These are phyloP conservation scores for Gymnoscopelus microlampas DNA, from an alignment of 2,797 vertebrate species.

Conservation along the genomic window DNA sequence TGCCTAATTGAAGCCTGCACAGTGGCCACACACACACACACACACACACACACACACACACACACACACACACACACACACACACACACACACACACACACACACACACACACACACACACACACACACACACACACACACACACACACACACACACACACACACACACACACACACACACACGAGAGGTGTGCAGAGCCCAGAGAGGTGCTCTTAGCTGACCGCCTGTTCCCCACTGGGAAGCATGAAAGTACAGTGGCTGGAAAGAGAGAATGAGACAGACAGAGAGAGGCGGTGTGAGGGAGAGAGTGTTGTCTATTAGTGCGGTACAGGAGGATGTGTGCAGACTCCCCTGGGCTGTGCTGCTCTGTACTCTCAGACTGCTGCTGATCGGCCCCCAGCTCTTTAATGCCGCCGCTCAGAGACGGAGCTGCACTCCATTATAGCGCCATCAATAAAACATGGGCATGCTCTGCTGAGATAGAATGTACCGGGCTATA, in stretches of 20 bases:
- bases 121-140: slow-evolving; percentile 7
- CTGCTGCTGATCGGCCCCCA: slow-evolving; percentile 13
- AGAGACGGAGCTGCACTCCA: slow-evolving; percentile 50
- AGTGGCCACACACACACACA: not conserved
- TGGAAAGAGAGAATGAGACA: slow-evolving; percentile 4
- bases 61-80: too few relatives aligned
- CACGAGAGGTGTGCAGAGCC: slow-evolving; percentile 36
- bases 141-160: slow-evolving; percentile 12
- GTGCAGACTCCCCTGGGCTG: slow-evolving; percentile 39
- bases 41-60: too few relatives aligned
- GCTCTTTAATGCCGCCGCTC: slow-evolving; percentile 39
- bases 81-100: too few relatives aligned
- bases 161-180: slow-evolving; percentile 3
- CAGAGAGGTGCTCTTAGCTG: slow-evolving; percentile 48
- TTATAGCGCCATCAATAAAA: slow-evolving; percentile 49
- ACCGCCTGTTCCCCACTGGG: slow-evolving; percentile 32
- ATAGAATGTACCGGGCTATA: slow-evolving; percentile 1
- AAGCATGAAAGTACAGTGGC: slow-evolving; percentile 36
- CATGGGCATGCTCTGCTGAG: slow-evolving; percentile 10
- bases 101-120: too few relatives aligned
- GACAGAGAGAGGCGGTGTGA: not conserved
- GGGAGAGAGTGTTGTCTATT: slow-evolving; percentile 19
- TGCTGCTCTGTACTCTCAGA: slow-evolving; percentile 45
- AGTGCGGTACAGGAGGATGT: slow-evolving; percentile 25
- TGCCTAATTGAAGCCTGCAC: not conserved